Percentiles rank a stretch among this genome's conserved stretches.
These are phyloP conservation scores for Matsumurasca onukii DNA, from an alignment of 1,140 invertebrate genomes.

Conservation along the genomic window DNA sequence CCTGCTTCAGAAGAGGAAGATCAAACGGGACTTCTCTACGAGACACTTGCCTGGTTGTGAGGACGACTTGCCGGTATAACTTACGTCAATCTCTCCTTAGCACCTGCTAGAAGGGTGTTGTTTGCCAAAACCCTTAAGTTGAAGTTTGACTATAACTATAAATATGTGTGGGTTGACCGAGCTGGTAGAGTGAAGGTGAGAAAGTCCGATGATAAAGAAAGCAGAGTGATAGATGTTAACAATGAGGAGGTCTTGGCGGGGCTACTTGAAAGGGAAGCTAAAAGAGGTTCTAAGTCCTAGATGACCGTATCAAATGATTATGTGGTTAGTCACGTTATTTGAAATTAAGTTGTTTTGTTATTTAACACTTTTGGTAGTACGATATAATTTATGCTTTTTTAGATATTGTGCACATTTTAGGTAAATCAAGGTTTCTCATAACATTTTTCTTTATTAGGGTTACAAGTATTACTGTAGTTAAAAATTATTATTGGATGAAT, in stretches of 20 bases:
- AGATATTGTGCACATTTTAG: too few species aligned
- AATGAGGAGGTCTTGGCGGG: slow-evolving; percentile 4
- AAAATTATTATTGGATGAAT: too few species aligned
- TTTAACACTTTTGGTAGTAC: too few species aligned
- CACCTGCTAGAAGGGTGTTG: neutral
- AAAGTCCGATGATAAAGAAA: slow-evolving; percentile 6
- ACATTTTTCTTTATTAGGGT: too few species aligned
- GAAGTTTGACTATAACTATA: slow-evolving; percentile 16
- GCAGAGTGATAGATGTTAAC: neutral
- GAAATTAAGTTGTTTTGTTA: too few species aligned
- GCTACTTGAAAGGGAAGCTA: neutral
- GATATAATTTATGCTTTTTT: too few species aligned
- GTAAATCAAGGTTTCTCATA: too few species aligned
- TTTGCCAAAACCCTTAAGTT: slow-evolving; percentile 16
- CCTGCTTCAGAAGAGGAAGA: neutral
- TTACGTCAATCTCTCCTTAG: slow-evolving; percentile 22
- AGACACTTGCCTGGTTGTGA: neutral
- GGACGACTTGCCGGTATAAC: neutral
- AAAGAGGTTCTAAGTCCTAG: too few species aligned
- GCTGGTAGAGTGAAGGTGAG: slow-evolving; percentile 21
- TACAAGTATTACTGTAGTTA: too few species aligned
- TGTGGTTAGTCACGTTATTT: too few species aligned
- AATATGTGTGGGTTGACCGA: slow-evolving; percentile 20
- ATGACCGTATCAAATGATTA: too few species aligned
- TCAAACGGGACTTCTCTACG: slow-evolving; percentile 15